Evolutionary conservation across 1,140 invertebrate genomes (phyloP), one percentile per base, ranked within the genome.

Genomic region (Drosophila rhopaloa): DNA sequence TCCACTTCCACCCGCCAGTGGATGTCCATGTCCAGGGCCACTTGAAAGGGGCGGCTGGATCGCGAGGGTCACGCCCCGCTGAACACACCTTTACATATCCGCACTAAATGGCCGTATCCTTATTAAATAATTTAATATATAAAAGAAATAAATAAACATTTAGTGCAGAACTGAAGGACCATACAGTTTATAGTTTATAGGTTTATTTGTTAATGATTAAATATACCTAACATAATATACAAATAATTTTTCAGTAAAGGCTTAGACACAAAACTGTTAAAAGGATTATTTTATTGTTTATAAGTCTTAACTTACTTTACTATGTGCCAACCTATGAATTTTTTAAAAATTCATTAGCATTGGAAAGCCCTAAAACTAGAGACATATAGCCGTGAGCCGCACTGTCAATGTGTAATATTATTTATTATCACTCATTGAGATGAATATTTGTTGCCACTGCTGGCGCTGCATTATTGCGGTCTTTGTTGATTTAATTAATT

Each of bases 401-500:
- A 54, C 65, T 24, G 61, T 55, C 27, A 9, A 8, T 57, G 48
- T 47, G 63, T 53, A 76, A 66, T 81, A 85, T 58, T 70, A 79
- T 79, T 83, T 79, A 77, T 85, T 85, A 77, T 70, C 74, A 60
- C 51, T 77, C 50, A 70, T 77, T 77, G 55, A 57, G 68, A 71
- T 71, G 66, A 57, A 71, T 71, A 50, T 71, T 58, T 44, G 73
- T 54, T 29, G 51, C 35, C 27, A 62, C 75, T 65, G 58, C 59
- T 82, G 83, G 75, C 81, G 83, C 74, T 86, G 79, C 79, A 82
- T 89, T 88, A 88, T 84, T 88, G 84, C 74, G 84, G 84, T 77
- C 70, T 89, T 79, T 89, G 84, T 89, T 89, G 84, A 89, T 89
- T 89, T 89, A 89, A 89, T 89, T 89, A 89, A 89, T 89, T 90